phyloP scores from a whole-genome alignment of 1,140 invertebrate genomes.

The Trichonephila clavipes region DNA sequence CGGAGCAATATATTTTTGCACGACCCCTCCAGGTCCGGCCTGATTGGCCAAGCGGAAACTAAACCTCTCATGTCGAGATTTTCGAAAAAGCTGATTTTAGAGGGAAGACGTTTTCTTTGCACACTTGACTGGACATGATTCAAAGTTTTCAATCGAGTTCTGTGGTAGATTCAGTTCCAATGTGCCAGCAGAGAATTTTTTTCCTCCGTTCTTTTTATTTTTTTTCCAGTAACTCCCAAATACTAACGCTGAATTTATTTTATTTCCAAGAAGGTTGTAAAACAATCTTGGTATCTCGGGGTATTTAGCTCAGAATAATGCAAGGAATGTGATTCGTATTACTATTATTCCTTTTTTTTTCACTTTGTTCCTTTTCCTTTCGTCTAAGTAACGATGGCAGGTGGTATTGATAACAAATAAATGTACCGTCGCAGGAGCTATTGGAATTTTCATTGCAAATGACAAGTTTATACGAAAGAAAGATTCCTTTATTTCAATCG shows the following conservation, averaged over 20 bases:
- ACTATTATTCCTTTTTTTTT: not conserved
- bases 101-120: slow-evolving; percentile 23
- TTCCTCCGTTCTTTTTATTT: not conserved
- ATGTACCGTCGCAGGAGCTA: slow-evolving; percentile 17
- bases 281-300: not conserved
- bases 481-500: slow-evolving; percentile 18
- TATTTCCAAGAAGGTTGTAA: slow-evolving; percentile 33
- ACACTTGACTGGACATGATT: slow-evolving; percentile 59
- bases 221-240: not conserved
- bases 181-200: not conserved
- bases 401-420: slow-evolving; percentile 67
- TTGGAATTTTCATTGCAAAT: slow-evolving; percentile 41
- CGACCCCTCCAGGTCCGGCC: slow-evolving; percentile 5
- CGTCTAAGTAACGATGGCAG: not conserved
- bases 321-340: not conserved
- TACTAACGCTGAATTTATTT: slow-evolving; percentile 35
- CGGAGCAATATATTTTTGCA: slow-evolving; percentile 21
- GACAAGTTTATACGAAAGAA: slow-evolving; percentile 26
- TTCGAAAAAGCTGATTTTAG: slow-evolving; percentile 47
- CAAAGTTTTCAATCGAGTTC: slow-evolving; percentile 67
- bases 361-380: not conserved
- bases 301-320: slow-evolving; percentile 5
- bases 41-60: slow-evolving; percentile 58
- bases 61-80: slow-evolving; percentile 66
- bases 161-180: slow-evolving; percentile 28